Conservation (phyloP, 2,797 vertebrate species). For the Psittacula echo region DNA sequence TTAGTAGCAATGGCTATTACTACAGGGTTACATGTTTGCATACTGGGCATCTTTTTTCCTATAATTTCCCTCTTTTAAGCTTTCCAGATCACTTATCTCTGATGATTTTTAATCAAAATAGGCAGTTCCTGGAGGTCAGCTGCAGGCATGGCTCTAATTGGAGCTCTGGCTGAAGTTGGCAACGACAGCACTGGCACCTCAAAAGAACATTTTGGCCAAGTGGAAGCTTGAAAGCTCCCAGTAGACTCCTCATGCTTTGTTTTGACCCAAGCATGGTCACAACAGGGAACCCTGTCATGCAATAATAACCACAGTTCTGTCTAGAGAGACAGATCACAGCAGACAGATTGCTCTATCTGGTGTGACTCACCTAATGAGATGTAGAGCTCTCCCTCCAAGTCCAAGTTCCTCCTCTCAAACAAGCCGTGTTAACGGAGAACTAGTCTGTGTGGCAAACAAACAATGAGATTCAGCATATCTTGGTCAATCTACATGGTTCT, state of each 20-base stretch:
- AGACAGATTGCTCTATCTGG: neutral
- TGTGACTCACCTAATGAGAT: neutral
- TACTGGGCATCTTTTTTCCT: neutral
- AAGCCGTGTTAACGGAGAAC: rapidly evolving
- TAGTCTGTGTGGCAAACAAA: neutral
- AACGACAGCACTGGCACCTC: neutral
- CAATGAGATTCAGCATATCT: rapidly evolving
- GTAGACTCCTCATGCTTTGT: neutral
- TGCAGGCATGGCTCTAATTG: neutral
- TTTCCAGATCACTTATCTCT: neutral
- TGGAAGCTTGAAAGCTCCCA: neutral
- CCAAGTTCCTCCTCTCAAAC: neutral
- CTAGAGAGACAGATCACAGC: neutral
- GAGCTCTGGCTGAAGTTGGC: neutral
- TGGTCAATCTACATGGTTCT: neutral
- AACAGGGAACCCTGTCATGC: neutral
- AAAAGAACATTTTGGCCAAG: neutral
- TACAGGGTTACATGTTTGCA: neutral
- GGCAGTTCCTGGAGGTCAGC: neutral
- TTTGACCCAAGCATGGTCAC: neutral
- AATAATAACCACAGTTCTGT: neutral
- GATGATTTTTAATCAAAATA: neutral
- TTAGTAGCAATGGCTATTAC: neutral
- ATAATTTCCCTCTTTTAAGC: neutral
- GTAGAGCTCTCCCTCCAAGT: neutral